Evolutionary conservation across 2,797 vertebrate species (phyloP).

Genomic region (Coendou prehensilis): DNA sequence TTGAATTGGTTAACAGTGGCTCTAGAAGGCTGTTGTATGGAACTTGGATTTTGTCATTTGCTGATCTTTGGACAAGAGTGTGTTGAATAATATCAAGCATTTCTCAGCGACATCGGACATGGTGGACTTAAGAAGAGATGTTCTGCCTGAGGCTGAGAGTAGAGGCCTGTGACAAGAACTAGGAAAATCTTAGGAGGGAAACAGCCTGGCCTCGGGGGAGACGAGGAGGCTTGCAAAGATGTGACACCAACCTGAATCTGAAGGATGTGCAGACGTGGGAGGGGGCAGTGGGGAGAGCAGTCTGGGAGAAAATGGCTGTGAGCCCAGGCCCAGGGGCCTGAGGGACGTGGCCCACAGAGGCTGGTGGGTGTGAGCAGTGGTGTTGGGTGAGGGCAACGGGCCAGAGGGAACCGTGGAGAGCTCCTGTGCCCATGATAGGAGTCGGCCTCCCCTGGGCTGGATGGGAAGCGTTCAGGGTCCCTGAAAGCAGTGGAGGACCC

Average conservation of each 20-base stretch:
- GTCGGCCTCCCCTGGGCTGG: no score
- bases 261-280: background rate
- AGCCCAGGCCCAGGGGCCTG: background rate
- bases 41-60: background rate
- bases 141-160: rapidly evolving
- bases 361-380: no score
- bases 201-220: no score
- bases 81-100: background rate
- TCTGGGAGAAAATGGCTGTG: background rate
- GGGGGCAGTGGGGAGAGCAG: background rate
- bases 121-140: background rate
- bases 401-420: background rate
- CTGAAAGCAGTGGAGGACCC: rapidly evolving
- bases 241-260: background rate
- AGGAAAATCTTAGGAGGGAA: background rate
- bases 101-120: background rate
- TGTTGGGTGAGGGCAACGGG: rapidly evolving
- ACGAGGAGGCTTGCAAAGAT: background rate
- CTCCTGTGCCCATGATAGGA: rapidly evolving
- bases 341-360: background rate
- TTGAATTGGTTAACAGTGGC: rapidly evolving
- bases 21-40: background rate
- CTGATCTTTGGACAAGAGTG: background rate
- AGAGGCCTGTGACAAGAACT: background rate
- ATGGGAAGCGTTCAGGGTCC: background rate